Percentiles rank a stretch among this genome's conserved stretches.
phyloP scores from a whole-genome alignment of 2,113 vertebrate species.

The Gambusia affinis region DNA sequence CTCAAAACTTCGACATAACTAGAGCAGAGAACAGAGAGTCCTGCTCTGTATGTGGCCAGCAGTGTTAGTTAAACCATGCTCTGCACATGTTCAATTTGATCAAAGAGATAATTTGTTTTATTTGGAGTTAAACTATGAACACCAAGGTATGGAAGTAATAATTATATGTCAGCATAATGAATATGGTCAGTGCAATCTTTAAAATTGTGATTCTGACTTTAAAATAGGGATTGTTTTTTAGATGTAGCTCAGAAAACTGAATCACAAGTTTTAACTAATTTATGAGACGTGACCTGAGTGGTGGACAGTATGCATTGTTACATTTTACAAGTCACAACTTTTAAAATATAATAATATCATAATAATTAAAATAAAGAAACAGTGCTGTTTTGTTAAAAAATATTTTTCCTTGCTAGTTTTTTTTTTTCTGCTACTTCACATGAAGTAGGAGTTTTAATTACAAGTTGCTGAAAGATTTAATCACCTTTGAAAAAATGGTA shows the following conservation, averaged over 20 bases:
- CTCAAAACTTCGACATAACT: constrained; percentile 57
- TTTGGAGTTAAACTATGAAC: neutral
- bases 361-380: neutral
- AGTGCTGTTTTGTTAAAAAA: neutral
- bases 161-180: constrained; percentile 37
- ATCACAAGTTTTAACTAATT: neutral
- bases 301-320: neutral
- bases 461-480: neutral
- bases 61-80: neutral
- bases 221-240: constrained; percentile 27
- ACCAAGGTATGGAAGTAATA: neutral
- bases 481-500: neutral
- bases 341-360: neutral
- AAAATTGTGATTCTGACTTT: constrained; percentile 32
- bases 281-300: neutral
- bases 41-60: constrained; percentile 1
- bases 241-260: constrained; percentile 4
- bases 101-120: neutral
- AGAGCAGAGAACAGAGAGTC: constrained; percentile 42
- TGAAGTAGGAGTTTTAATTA: neutral
- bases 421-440: neutral
- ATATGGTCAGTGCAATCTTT: constrained; percentile 9
- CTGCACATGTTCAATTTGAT: neutral
- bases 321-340: neutral
- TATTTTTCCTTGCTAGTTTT: neutral